Percentiles rank a stretch among this genome's conserved stretches.
These are phyloP conservation scores for Ancistrus triradiatus DNA, from an alignment of 2,113 vertebrate genomes.

Conservation along the genomic window DNA sequence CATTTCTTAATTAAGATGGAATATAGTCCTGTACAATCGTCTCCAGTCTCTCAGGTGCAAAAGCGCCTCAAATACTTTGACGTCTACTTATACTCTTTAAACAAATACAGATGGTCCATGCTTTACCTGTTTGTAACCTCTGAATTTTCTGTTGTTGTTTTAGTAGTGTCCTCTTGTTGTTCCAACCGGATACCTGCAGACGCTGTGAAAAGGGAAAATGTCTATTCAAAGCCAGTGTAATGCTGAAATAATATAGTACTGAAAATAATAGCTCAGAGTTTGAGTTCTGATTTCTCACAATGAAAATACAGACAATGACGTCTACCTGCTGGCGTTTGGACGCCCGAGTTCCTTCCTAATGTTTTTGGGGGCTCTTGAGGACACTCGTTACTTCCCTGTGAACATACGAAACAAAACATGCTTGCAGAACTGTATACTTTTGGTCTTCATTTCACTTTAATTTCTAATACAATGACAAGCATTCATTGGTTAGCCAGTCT, in stretches of 20 bases:
- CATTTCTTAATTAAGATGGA: too few species aligned
- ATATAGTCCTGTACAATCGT: too few species aligned
- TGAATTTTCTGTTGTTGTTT: constrained; percentile 19
- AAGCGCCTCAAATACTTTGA: too few species aligned
- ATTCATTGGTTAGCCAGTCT: too few species aligned
- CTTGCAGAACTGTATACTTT: not conserved
- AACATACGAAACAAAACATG: not conserved
- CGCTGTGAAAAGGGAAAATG: not conserved
- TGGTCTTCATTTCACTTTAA: not conserved
- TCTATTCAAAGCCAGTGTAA: not conserved
- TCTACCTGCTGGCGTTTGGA: constrained; percentile 28
- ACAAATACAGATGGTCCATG: not conserved
- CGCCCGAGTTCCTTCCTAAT: constrained; percentile 3
- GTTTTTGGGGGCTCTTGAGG: constrained; percentile 13
- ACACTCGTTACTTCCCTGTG: constrained; percentile 25
- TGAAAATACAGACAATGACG: not conserved
- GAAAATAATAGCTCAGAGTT: not conserved
- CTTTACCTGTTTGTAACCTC: not conserved
- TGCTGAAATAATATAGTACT: not conserved
- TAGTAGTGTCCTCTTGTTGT: constrained; percentile 47
- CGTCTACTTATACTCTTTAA: not conserved
- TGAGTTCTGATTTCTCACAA: too few species aligned
- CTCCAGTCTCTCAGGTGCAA: too few species aligned
- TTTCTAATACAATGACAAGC: too few species aligned
- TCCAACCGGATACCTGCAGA: constrained; percentile 37